Percentiles rank a stretch among this genome's conserved stretches.
Evolutionary conservation across 2,797 vertebrate genomes (phyloP).

Genomic region (Spinibarbus caldwelli): DNA sequence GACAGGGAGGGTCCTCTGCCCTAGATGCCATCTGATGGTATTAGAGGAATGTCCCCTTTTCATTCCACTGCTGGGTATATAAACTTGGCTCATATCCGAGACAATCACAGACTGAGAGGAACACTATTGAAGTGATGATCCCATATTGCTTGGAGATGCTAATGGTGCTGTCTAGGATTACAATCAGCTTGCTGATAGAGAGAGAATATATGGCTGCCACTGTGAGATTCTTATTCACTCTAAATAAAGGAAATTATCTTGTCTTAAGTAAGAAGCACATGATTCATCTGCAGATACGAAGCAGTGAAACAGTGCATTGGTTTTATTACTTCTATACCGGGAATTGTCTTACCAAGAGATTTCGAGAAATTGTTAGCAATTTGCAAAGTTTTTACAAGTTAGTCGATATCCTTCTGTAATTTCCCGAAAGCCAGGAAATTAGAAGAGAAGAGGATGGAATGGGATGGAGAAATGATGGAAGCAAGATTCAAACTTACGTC

Average conservation of each 20-base stretch:
- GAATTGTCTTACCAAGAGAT: not conserved
- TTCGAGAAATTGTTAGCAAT: not conserved
- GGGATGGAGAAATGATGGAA: not conserved
- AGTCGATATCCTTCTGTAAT: not conserved
- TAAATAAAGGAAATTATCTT: slow-evolving; percentile 34
- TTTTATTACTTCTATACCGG: not conserved
- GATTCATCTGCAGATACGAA: slow-evolving; percentile 3
- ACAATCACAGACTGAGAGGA: slow-evolving; percentile 50
- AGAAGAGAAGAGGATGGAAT: not conserved
- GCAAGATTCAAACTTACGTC: not conserved
- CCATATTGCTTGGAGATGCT: slow-evolving; percentile 52
- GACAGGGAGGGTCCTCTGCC: slow-evolving; percentile 17
- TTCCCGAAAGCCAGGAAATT: not conserved
- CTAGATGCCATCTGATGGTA: slow-evolving; percentile 33
- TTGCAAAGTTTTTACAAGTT: not conserved
- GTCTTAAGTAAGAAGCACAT: slow-evolving; percentile 18
- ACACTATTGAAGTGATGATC: slow-evolving; percentile 56
- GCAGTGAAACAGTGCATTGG: not conserved
- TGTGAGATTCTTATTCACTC: slow-evolving; percentile 21
- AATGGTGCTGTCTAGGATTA: slow-evolving; percentile 49
- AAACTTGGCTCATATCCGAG: slow-evolving; percentile 42
- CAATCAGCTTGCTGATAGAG: slow-evolving; percentile 41
- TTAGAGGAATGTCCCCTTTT: slow-evolving; percentile 37
- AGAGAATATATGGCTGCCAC: slow-evolving; percentile 29
- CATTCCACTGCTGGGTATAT: slow-evolving; percentile 12